Percentiles rank a stretch among this genome's conserved stretches.
phyloP scores from a whole-genome alignment of 2,888 invertebrate species.

The Microplitis deprimator region DNA sequence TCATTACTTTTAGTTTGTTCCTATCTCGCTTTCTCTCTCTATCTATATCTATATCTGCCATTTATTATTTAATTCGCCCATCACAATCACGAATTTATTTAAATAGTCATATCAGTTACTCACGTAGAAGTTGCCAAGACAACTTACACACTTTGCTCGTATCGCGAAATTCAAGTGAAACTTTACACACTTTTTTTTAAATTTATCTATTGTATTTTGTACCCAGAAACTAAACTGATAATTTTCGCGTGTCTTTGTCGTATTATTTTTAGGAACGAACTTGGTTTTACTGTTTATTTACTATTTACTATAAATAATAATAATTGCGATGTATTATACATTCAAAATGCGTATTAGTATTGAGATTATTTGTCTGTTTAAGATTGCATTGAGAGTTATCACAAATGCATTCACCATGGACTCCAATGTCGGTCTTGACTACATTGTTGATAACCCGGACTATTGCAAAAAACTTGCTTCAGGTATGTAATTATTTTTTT shows the following conservation, averaged over 20 bases:
- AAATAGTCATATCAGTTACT: not conserved
- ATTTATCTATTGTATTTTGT: too few relatives aligned
- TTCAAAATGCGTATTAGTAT: not conserved
- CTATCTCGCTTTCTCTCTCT: not conserved
- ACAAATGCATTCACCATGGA: constrained; percentile 79
- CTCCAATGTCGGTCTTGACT: constrained; percentile 93
- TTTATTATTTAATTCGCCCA: not conserved
- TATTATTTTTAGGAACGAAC: not conserved
- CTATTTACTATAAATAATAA: not conserved
- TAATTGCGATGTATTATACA: not conserved
- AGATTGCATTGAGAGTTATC: constrained; percentile 56
- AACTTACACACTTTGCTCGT: too few relatives aligned
- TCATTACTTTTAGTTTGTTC: constrained; percentile 6
- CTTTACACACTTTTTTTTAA: too few relatives aligned
- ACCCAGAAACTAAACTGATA: not conserved
- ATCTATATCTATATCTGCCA: not conserved
- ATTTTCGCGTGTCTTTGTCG: not conserved
- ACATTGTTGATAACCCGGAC: constrained; percentile 94
- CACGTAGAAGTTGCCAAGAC: too few relatives aligned
- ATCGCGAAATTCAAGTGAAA: too few relatives aligned
- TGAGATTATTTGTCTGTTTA: constrained; percentile 41
- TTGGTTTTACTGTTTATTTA: not conserved
- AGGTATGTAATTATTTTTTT: constrained; percentile 70
- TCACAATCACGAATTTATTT: not conserved
- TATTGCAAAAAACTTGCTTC: constrained; percentile 92